Evolutionary conservation across 2,888 invertebrate genomes (phyloP), one percentile per base, ranked within the genome.

Genomic region (Nebria brevicollis): DNA sequence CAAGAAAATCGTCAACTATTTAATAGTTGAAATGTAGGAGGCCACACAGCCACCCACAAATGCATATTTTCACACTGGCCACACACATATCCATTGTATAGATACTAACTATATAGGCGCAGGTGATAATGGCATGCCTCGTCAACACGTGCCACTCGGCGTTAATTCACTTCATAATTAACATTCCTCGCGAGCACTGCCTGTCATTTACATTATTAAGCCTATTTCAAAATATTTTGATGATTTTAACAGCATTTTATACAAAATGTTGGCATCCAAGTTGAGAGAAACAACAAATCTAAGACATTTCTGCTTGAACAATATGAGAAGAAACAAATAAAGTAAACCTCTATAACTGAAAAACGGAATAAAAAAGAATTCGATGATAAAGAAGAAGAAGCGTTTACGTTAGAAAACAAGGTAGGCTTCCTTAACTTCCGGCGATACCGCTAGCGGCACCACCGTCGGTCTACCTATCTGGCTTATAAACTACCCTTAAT

Each of bases 401-500:
- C 15, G 41, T 34, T 73, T 15, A 13, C 26, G 10, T 15, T 34
- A 77, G 77, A 26, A 77, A 72, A 77, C 72, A 65, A 54, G 26
- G 65, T 34, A 75, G 76, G 77, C 65, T 81, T 73, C 81, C 81
- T 72, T 77, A 25, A 77, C 77, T 77, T 81, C 81, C 81, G 81
- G 72, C 43, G 68, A 26, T 34, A 20, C 41, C 26, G 73, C 73
- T 73, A 41, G 73, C 73, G 73, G 70, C 70, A 70, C 70, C 70
- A 70, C 25, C 70, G 25, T 75, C 76, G 81, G 81, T 81, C 73
- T 81, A 81, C 81, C 81, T 81, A 81, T 81, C 81, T 77, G 77
- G 81, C 89, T 89, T 89, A 89, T 89, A 89, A 89, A 89, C 89
- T 89, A 89, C 89, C 89, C 89, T 89, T 89, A 89, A 89, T 89